phyloP scores from a whole-genome alignment of 2,797 vertebrate genomes.

The Lutjanus argentimaculatus region DNA sequence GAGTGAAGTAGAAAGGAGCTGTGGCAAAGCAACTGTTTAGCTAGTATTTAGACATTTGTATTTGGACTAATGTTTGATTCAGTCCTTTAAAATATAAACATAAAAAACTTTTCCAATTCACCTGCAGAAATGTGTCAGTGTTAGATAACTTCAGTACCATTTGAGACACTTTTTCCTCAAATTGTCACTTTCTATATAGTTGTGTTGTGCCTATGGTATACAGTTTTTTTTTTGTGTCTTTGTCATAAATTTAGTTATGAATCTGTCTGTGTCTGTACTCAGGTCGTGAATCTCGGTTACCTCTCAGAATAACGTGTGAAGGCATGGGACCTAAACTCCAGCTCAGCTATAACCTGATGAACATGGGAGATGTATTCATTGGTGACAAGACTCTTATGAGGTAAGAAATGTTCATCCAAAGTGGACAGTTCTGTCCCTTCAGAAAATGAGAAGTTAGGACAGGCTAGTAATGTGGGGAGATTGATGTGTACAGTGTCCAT shows the following conservation, averaged over 20 bases:
- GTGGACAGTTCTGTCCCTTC: background rate
- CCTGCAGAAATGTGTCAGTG: background rate
- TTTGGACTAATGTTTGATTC: constrained; percentile 11
- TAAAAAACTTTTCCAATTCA: background rate
- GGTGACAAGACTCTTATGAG: constrained; percentile 87
- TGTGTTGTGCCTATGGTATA: background rate
- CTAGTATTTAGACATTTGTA: constrained; percentile 3
- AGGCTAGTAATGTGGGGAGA: background rate
- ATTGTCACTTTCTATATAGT: background rate
- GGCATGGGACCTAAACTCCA: constrained; percentile 88
- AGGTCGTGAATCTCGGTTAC: constrained; percentile 88
- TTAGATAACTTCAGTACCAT: background rate
- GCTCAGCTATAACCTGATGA: constrained; percentile 83
- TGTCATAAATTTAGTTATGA: constrained; percentile 25
- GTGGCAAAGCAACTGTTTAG: background rate
- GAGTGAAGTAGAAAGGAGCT: background rate
- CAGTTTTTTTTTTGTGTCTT: background rate
- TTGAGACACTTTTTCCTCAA: background rate
- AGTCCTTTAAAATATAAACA: background rate
- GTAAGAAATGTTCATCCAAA: constrained; percentile 75
- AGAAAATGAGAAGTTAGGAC: background rate
- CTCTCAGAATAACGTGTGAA: constrained; percentile 87
- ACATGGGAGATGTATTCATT: constrained; percentile 87
- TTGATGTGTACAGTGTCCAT: background rate
- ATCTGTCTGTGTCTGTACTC: constrained; percentile 38